Evolutionary conservation across 2,888 invertebrate species (phyloP).

Genomic region (Lithosia quadra): DNA sequence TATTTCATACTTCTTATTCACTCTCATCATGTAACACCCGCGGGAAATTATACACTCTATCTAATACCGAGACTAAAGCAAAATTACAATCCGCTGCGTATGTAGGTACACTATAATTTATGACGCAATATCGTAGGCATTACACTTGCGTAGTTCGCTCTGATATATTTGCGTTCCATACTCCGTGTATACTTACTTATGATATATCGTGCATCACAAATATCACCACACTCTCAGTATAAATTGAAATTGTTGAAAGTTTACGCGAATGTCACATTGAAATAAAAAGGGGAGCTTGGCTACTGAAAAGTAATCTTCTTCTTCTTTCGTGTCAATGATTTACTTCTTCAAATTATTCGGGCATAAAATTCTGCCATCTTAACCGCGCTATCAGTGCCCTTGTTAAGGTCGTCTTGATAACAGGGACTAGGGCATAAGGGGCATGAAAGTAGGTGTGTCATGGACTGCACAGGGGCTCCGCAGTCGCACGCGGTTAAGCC

Average conservation of each 20-base stretch:
- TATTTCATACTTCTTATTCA: background rate
- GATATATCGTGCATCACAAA: conserved; percentile 2
- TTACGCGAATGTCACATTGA: too few relatives aligned
- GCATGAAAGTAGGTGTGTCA: too few relatives aligned
- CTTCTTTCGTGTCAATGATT: too few relatives aligned
- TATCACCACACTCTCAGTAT: background rate
- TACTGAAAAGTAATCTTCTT: too few relatives aligned
- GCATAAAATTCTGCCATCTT: too few relatives aligned
- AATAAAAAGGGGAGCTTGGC: too few relatives aligned
- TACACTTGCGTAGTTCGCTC: background rate
- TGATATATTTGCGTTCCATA: conserved; percentile 9
- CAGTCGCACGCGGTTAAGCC: too few relatives aligned
- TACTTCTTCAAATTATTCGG: too few relatives aligned
- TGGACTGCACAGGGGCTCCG: too few relatives aligned
- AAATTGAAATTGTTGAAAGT: background rate
- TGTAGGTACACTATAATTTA: conserved; percentile 12
- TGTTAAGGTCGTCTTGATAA: too few relatives aligned
- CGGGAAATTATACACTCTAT: conserved; percentile 7
- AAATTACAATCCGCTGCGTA: conserved; percentile 9
- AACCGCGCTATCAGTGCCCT: too few relatives aligned
- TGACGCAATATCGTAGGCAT: conserved; percentile 3
- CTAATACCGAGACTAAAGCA: background rate
- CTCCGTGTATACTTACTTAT: background rate
- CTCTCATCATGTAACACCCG: background rate
- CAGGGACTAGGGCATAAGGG: too few relatives aligned